A percentile compares a stretch with the other conserved stretches of the same genome.
Conservation (phyloP, 2,888 invertebrate genomes). For the Pasiphila rectangulata region DNA sequence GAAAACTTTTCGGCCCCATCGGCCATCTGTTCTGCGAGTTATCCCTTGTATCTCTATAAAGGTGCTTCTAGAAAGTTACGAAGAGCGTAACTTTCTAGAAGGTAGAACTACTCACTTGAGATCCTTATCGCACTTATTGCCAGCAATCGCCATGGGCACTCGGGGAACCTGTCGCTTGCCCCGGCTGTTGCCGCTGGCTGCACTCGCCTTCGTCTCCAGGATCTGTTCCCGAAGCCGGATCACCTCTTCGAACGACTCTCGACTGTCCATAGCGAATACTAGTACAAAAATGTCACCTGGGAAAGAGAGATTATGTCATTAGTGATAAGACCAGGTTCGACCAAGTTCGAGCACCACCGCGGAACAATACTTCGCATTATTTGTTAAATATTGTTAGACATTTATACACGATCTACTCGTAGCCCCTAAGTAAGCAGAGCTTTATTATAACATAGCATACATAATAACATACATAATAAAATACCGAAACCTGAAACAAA, state of each 20-base stretch:
- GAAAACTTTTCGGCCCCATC: too few relatives aligned
- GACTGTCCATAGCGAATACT: slow-evolving; percentile 91
- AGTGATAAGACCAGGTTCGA: neutral
- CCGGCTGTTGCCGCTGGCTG: slow-evolving; percentile 82
- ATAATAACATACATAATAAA: too few relatives aligned
- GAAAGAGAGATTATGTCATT: neutral
- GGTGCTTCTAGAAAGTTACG: too few relatives aligned
- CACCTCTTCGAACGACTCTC: slow-evolving; percentile 92
- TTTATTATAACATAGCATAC: too few relatives aligned
- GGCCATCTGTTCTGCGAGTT: too few relatives aligned
- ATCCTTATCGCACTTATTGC: slow-evolving; percentile 92
- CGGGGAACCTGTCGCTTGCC: slow-evolving; percentile 83
- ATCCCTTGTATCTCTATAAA: too few relatives aligned
- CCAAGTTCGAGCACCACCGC: neutral
- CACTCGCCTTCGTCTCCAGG: slow-evolving; percentile 90
- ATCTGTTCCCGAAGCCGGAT: slow-evolving; percentile 90
- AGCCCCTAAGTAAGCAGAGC: too few relatives aligned
- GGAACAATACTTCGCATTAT: too few relatives aligned
- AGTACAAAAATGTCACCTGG: slow-evolving; percentile 89
- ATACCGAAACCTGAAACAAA: too few relatives aligned
- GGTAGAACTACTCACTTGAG: slow-evolving; percentile 81
- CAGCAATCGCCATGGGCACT: slow-evolving; percentile 93
- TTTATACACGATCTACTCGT: too few relatives aligned
- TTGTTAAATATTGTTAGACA: too few relatives aligned
- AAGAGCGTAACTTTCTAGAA: too few relatives aligned